Conservation (phyloP, 2,888 invertebrate species). For the Tanypteryx hageni region DNA sequence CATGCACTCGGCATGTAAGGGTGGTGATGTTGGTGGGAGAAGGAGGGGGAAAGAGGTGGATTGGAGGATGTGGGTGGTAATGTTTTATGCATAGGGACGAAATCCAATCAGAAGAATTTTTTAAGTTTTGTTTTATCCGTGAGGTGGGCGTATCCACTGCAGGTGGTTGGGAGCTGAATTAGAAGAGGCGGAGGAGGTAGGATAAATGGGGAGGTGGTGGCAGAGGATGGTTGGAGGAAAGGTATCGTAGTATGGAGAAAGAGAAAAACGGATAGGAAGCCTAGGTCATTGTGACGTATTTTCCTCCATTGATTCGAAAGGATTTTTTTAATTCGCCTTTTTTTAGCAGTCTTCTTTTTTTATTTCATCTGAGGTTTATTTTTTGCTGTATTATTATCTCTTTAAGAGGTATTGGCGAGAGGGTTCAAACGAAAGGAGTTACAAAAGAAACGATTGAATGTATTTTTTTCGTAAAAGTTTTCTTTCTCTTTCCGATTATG, state of each 20-base stretch:
- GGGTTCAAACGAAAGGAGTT: too few species aligned
- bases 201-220: not conserved
- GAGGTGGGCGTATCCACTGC: conserved; percentile 50
- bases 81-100: conserved; percentile 52
- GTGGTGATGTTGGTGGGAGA: not conserved
- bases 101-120: conserved; percentile 61
- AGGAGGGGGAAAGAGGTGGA: not conserved
- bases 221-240: not conserved
- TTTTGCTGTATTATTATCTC: too few species aligned
- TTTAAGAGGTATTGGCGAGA: too few species aligned
- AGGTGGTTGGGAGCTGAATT: conserved; percentile 50
- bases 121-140: not conserved
- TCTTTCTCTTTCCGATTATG: too few species aligned
- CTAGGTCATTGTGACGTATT: not conserved
- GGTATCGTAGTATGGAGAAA: not conserved
- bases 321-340: too few species aligned
- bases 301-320: not conserved
- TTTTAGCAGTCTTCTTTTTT: too few species aligned
- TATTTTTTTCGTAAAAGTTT: too few species aligned
- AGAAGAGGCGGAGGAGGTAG: not conserved
- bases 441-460: too few species aligned
- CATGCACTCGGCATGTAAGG: conserved; percentile 45
- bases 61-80: not conserved
- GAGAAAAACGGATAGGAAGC: not conserved
- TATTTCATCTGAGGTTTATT: too few species aligned